phyloP scores from a whole-genome alignment of 2,888 invertebrate species.

The Chydorus sphaericus region DNA sequence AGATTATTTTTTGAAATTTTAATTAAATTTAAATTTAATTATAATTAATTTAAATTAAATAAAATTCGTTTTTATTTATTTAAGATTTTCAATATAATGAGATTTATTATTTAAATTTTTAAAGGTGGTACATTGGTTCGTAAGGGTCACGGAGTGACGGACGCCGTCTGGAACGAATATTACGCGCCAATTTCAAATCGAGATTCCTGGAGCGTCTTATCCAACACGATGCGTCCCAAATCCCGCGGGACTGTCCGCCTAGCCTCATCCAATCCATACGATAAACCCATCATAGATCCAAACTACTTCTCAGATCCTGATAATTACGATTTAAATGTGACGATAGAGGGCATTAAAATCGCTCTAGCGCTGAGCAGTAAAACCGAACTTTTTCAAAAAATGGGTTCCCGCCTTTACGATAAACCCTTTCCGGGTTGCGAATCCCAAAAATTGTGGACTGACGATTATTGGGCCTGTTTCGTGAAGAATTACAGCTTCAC shows the following conservation, averaged over 20 bases:
- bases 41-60: no score
- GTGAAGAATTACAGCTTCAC: slow-evolving; percentile 76
- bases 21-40: no score
- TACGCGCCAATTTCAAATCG: slow-evolving; percentile 42
- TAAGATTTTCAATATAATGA: no score
- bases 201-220: slow-evolving; percentile 42
- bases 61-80: no score
- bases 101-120: no score
- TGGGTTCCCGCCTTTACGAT: slow-evolving; percentile 57
- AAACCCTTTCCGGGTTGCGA: slow-evolving; percentile 65
- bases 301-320: slow-evolving; percentile 54
- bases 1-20: no score
- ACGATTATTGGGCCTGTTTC: slow-evolving; percentile 74
- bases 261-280: slow-evolving; percentile 44
- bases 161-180: slow-evolving; percentile 19
- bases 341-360: slow-evolving; percentile 36
- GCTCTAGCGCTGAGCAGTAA: slow-evolving; percentile 64
- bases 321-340: slow-evolving; percentile 30
- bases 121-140: neutral
- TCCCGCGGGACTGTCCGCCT: slow-evolving; percentile 50
- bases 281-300: slow-evolving; percentile 47
- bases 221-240: slow-evolving; percentile 46
- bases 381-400: slow-evolving; percentile 62
- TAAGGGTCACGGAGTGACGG: slow-evolving; percentile 1
- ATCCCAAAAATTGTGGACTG: slow-evolving; percentile 52